phyloP scores from a whole-genome alignment of 1,140 invertebrate genomes.

The Lerema accius region DNA sequence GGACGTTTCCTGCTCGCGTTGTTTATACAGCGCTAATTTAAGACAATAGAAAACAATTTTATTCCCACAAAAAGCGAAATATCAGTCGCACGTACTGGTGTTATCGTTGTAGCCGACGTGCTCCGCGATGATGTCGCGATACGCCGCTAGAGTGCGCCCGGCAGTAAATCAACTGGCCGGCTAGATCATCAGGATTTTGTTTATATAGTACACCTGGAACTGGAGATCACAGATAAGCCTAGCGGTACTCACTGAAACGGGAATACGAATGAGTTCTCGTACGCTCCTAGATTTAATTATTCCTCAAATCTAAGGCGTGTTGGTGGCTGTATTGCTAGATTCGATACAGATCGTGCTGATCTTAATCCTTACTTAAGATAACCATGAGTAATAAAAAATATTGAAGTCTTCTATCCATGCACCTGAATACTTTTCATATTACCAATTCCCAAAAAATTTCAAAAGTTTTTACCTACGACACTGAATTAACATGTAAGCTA shows the following conservation, averaged over 20 bases:
- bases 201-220: constrained; percentile 41
- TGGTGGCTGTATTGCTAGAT: no score
- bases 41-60: constrained; percentile 39
- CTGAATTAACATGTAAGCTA: background rate
- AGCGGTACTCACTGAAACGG: constrained; percentile 40
- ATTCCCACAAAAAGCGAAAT: constrained; percentile 51
- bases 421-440: no score
- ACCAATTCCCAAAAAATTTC: no score
- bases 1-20: constrained; percentile 28
- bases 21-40: constrained; percentile 40
- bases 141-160: constrained; percentile 42
- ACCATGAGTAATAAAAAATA: no score
- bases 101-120: constrained; percentile 48
- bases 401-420: no score
- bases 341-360: no score
- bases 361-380: no score
- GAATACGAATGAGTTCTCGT: constrained; percentile 16
- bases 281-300: no score
- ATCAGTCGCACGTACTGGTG: constrained; percentile 51
- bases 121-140: constrained; percentile 47
- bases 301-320: no score
- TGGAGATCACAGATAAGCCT: constrained; percentile 39
- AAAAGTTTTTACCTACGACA: background rate
- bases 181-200: constrained; percentile 45
- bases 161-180: constrained; percentile 37